Evolutionary conservation across 2,113 vertebrate species (phyloP), one percentile per base, ranked within the genome.

Genomic region (Edolisoma coerulescens): DNA sequence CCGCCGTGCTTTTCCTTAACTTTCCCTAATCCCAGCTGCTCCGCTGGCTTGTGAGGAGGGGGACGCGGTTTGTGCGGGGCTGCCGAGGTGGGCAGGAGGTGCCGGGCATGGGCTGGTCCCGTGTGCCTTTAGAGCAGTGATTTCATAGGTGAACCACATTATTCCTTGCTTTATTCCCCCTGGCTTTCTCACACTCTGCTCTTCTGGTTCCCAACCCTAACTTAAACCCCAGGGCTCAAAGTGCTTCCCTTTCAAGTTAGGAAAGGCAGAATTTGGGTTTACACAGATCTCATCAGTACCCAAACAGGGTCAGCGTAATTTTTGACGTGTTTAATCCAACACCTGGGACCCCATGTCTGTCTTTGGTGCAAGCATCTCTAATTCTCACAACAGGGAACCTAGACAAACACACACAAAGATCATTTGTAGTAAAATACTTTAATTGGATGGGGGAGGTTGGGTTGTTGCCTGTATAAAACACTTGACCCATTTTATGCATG

Each of bases 401-500:
- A 77, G 79, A 86, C 77, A 88, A 90, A 91, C 86, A 80, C 80
- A 50, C 83, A 95, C 96, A 97, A 93, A 96, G 87, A 97, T 97
- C 68, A 94, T 97, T 87, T 90, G 95, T 96, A 96, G 97, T 97
- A 97, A 97, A 97, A 98, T 93, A 95, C 94, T 95, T 97, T 97
- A 97, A 98, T 98, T 98, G 97, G 95, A 95, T 90, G 95, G 85
- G 87, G 95, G 94, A 96, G 86, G 84, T 93, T 95, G 93, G 74
- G 93, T 97, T 97, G 96, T 97, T 97, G 97, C 96, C 95, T 97
- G 87, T 97, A 96, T 97, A 95, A 98, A 98, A 98, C 97, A 97
- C 96, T 97, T 98, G 97, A 97, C 96, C 97, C 95, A 93, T 98
- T 98, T 98, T 97, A 96, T 97, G 96, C 96, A 90, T 94, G 90